Evolutionary conservation across 37 sponge, comb jelly and placozoan genomes (phyloP).

Genomic region (Lycopodina hypogea): DNA sequence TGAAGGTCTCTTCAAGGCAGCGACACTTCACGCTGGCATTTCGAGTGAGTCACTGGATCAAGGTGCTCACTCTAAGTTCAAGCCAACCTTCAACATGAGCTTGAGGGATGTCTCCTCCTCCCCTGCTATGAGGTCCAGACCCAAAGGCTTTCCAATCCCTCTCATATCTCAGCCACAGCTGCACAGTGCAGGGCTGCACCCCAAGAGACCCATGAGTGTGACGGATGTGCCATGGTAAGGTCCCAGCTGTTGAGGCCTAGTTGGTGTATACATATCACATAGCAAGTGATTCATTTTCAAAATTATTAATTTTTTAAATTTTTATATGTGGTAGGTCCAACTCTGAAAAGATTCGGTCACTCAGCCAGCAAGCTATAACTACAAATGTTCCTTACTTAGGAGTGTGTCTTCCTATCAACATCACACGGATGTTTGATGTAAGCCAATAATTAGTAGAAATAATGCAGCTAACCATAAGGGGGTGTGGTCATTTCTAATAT

Average conservation of each 20-base stretch:
- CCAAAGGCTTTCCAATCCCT: no score
- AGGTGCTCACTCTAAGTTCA: neutral
- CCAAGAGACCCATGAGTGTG: no score
- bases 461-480: neutral
- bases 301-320: no score
- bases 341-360: neutral
- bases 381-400: constrained; percentile 11
- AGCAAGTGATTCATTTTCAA: no score
- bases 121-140: neutral
- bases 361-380: neutral
- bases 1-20: neutral
- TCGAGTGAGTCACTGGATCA: no score
- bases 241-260: no score
- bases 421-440: constrained; percentile 32
- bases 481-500: neutral
- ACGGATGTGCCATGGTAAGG: no score
- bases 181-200: no score
- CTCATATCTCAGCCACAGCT: no score
- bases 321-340: no score
- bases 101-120: neutral
- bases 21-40: no score
- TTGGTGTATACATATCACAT: no score
- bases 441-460: neutral
- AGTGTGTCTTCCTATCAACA: constrained; percentile 30
- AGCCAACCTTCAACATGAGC: neutral